Base-by-base conservation (phyloP, 2,797 vertebrate species). In the Pangasius macronema region DNA sequence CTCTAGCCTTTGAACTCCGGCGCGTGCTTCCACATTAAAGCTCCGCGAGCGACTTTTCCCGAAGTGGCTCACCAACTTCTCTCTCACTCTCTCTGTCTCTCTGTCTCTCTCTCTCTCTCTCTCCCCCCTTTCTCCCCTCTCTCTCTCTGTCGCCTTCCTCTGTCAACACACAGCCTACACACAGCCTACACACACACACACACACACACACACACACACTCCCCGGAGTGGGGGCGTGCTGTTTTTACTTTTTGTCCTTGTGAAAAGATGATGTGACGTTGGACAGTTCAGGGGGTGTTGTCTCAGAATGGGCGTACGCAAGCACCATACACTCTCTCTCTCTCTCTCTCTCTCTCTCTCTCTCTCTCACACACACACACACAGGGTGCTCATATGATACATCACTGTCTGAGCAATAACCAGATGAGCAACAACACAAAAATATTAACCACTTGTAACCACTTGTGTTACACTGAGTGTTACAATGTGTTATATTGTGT, bases 231-330 rank as follows among this genome's bases (percentile, higher is more conserved):
- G 79, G 79, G 79, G 79, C 79, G 79, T n/a, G 36, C 79, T 63
- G 79, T 91, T 93, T 94, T 81, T 53, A 79, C 79, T 73, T 93
- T 93, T 91, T 93, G 89, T 94, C 91, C 91, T 94, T 94, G 92
- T 93, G 93, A 93, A 93, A 93, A 93, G 93, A 90, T 89, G 85
- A 88, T 92, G 93, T 94, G 93, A 94, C 93, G 93, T 90, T 91
- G 92, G 90, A 90, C 90, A 92, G 90, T 88, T 88, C 7, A 90
- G 89, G 92, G 92, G 90, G 57, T 82, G 80, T 82, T 82, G 39
- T 65, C 59, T 65, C 27, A 65, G 39, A 65, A 20, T 30, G 27
- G 42, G 39, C 13, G 49, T 33, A 39, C 49, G 73, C 76, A 39
- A 4, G 49, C 14, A 53, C 27, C n/a, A 18, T 30, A 36, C 30